Conservation (phyloP, 2,888 invertebrate species). For the Rotaria socialis region DNA sequence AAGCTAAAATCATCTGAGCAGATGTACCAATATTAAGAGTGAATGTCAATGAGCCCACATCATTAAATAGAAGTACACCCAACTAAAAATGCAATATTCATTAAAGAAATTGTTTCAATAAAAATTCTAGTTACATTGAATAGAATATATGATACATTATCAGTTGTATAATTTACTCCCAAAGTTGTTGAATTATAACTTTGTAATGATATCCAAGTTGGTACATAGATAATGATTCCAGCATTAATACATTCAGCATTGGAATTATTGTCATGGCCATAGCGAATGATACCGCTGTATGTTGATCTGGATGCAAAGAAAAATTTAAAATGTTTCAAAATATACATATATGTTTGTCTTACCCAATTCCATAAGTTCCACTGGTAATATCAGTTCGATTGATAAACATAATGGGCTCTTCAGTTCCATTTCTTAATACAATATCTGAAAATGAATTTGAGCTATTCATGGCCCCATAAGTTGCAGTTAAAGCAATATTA, state of each 20-base stretch:
- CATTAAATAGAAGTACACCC: neutral
- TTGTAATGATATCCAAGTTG: slow-evolving; percentile 46
- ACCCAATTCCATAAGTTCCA: neutral
- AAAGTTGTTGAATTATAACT: neutral
- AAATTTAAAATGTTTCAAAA: neutral
- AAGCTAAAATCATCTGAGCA: neutral
- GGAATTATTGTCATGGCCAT: slow-evolving; percentile 49
- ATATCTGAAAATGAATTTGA: slow-evolving; percentile 48
- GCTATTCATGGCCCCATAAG: slow-evolving; percentile 48
- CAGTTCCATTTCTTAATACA: slow-evolving; percentile 49
- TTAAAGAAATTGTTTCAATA: neutral
- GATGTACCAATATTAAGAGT: slow-evolving; percentile 13
- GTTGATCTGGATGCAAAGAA: slow-evolving; percentile 47
- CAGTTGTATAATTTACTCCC: neutral
- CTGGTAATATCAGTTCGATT: slow-evolving; percentile 48
- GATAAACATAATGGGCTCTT: slow-evolving; percentile 49
- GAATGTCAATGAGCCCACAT: neutral
- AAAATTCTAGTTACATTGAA: neutral
- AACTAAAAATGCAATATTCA: neutral
- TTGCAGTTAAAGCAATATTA: slow-evolving; percentile 50
- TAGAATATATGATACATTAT: neutral
- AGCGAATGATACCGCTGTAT: slow-evolving; percentile 47
- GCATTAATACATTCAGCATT: slow-evolving; percentile 49
- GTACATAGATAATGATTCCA: slow-evolving; percentile 48
- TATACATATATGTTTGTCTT: neutral